Base-by-base conservation (phyloP, 1,140 invertebrate species). In the Drosophila oshimai region DNA sequence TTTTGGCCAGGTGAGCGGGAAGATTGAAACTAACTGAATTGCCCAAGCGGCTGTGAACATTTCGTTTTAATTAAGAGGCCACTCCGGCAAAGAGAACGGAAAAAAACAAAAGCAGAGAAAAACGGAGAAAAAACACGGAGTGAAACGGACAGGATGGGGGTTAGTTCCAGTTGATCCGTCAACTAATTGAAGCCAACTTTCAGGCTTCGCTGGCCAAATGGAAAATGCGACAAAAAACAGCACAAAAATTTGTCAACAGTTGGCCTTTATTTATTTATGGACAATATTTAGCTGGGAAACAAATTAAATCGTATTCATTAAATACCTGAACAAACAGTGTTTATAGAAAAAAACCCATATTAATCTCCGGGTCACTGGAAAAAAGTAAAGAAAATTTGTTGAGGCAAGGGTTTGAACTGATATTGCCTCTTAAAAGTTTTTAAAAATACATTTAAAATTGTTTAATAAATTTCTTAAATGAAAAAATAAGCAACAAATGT, bases 41-140 rank as follows among this genome's bases (percentile, higher is more conserved):
- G 61, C 61, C 61, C 41, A 65, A 65, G 61, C 60, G 62, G 60
- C 62, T 67, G 62, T 67, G 62, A 67, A 67, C 62, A 67, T 67
- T 67, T 67, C 45, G 62, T 65, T 65, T 67, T 67, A 67, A 67
- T 67, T 67, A 67, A 67, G 62, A 67, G 62, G 34, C 34, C 42
- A 44, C 50, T 58, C 49, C 10, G 49, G 54, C 36, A 26, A 61
- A 12, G 9, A 37, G 24, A 10, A 3, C n/a, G 22, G 20, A 24
- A 57, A 29, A 24, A 62, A 44, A 26, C 5, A 10, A 13, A 31
- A 10, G 18, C 12, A 51, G 3, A 26, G 12, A 36, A 6, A 17
- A 15, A 22, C 2, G 13, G 13, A 22, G 20, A 24, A 31, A 12
- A n/a, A 31, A 15, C 9, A n/a, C 13, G 6, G 6, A 33, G 22